These are phyloP conservation scores for Patella caerulea DNA, from an alignment of 2,888 invertebrate genomes.

Conservation along the genomic window DNA sequence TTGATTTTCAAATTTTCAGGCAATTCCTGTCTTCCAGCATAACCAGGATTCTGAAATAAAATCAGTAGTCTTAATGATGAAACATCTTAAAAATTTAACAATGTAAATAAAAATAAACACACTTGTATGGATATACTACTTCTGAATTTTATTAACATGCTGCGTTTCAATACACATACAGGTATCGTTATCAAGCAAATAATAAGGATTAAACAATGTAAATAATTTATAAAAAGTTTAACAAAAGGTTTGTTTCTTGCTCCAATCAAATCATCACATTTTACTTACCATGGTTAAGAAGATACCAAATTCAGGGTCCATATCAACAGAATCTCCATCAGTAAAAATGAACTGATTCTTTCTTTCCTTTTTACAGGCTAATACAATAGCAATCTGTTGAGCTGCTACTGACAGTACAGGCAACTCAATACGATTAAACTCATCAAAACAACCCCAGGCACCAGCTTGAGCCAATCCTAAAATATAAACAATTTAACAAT, in stretches of 20 bases:
- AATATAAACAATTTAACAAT: conserved; percentile 9
- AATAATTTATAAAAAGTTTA: too few relatives aligned
- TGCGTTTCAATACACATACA: too few relatives aligned
- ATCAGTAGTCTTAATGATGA: not conserved
- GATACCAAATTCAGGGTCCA: conserved; percentile 97
- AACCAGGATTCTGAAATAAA: conserved; percentile 88
- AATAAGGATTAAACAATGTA: not conserved
- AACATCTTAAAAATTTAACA: not conserved
- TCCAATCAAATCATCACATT: not conserved
- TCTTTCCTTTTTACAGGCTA: conserved; percentile 94
- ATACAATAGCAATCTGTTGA: conserved; percentile 93
- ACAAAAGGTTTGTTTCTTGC: not conserved
- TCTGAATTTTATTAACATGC: too few relatives aligned
- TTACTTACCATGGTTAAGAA: conserved; percentile 92
- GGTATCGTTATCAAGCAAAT: too few relatives aligned
- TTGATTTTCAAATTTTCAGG: conserved; percentile 98
- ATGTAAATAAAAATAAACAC: not conserved
- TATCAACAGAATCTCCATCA: conserved; percentile 92
- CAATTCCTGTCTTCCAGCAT: conserved; percentile 94
- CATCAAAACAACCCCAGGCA: conserved; percentile 98
- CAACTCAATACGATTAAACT: conserved; percentile 93
- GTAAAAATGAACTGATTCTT: conserved; percentile 91
- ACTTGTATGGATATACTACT: too few relatives aligned
- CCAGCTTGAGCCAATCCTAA: conserved; percentile 91
- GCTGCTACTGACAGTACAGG: conserved; percentile 96